These are phyloP conservation scores for Eupsilia transversa DNA, from an alignment of 2,888 invertebrate species.

Conservation along the genomic window DNA sequence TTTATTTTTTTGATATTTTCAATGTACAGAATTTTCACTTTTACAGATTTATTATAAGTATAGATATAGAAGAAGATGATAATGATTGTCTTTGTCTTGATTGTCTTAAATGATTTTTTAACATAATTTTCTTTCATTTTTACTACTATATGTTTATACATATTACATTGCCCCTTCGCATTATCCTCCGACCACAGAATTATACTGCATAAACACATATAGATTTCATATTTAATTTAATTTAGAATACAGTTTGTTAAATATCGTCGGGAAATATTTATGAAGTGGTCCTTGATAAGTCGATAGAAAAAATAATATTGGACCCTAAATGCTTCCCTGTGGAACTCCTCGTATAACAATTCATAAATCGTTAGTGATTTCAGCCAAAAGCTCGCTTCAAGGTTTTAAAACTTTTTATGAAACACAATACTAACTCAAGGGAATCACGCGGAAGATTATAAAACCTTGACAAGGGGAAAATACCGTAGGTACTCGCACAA, in stretches of 20 bases:
- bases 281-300: background rate
- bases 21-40: too few species aligned
- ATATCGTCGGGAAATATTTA: constrained; percentile 5
- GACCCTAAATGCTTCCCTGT: background rate
- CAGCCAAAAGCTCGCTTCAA: background rate
- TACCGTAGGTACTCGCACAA: background rate
- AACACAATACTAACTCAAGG: background rate
- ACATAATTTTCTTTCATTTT: too few species aligned
- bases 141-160: too few species aligned
- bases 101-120: too few species aligned
- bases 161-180: too few species aligned
- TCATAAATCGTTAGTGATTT: background rate
- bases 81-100: too few species aligned
- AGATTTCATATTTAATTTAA: background rate
- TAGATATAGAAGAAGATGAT: too few species aligned
- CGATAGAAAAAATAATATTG: background rate
- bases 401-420: background rate
- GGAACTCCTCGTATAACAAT: background rate
- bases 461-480: background rate
- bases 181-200: background rate
- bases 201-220: background rate
- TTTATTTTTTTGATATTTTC: too few species aligned
- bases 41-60: too few species aligned
- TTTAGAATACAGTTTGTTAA: background rate
- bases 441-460: background rate